A percentile compares a stretch with the other conserved stretches of the same genome.
Conservation (phyloP, 2,797 vertebrate species). For the Fistularia commersonii region DNA sequence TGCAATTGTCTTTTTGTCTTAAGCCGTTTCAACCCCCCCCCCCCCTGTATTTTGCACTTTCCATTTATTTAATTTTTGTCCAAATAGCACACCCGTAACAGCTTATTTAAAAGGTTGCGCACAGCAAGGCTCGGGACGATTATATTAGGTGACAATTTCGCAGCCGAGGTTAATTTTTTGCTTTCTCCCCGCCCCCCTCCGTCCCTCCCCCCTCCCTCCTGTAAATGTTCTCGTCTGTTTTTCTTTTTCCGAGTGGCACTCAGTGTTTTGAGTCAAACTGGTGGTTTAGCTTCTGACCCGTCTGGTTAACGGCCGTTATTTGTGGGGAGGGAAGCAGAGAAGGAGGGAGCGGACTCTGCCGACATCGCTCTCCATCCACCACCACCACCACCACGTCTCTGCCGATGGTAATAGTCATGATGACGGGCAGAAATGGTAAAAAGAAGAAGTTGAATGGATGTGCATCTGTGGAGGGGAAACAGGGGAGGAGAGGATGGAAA, state of each 20-base stretch:
- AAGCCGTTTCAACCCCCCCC: conserved; percentile 22
- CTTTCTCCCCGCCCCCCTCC: conserved; percentile 45
- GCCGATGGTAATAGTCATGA: conserved; percentile 56
- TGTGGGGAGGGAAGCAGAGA: no score
- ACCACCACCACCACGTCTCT: conserved; percentile 25
- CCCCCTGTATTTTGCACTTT: conserved; percentile 1
- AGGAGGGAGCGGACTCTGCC: conserved; percentile 61
- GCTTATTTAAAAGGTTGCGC: conserved; percentile 72
- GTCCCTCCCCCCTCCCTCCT: conserved; percentile 52
- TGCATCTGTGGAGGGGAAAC: conserved; percentile 11
- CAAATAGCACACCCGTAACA: conserved; percentile 37
- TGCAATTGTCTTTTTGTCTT: conserved; percentile 49
- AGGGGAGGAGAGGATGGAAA: conserved; percentile 19
- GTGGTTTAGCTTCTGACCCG: conserved; percentile 91
- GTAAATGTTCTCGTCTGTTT: conserved; percentile 88
- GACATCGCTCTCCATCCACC: conserved; percentile 42
- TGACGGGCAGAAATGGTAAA: conserved; percentile 31
- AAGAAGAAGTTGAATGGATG: conserved; percentile 30
- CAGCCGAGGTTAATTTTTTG: conserved; percentile 83
- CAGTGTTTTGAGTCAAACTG: conserved; percentile 90
- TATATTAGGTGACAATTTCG: conserved; percentile 73
- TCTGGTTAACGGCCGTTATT: conserved; percentile 95
- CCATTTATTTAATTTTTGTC: conserved; percentile 24
- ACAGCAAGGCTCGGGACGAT: conserved; percentile 68
- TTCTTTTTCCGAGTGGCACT: conserved; percentile 91